Evolutionary conservation across 1,140 invertebrate genomes (phyloP), one percentile per base, ranked within the genome.

Genomic region (Phthorimaea operculella): DNA sequence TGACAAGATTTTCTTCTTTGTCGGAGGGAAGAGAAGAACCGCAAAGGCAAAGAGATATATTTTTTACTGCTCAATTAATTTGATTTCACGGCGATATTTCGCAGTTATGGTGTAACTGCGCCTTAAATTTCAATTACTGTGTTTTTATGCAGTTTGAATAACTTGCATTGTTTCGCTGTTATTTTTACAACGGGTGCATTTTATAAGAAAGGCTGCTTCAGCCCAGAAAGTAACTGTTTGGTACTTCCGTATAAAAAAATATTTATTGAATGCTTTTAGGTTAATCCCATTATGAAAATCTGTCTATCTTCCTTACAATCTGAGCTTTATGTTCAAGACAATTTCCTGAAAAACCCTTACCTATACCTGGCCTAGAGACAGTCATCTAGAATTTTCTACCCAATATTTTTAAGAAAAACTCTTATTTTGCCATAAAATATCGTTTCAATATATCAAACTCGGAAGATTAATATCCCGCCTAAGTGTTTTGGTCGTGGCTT

Each of bases 21-120:
- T 28, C 21, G 21, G 21, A 28, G 21, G 21, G 21, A 28, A 6
- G 44, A 47, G n/a, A 2, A 17, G 16, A 47, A 57, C 36, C 51
- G 44, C 59, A 58, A 58, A 58, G 59, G 42, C 53, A 47, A 52
- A 53, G 60, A 53, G 60, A 63, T 62, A 64, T 59, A 62, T 70
- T 68, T 70, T 77, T 28, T 72, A 79, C 74, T 70, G 74, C 66
- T 71, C 70, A 76, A 78, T 76, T 75, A 76, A 70, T 70, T 59
- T 54, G 64, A 68, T 71, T 66, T 71, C 47, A 49, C 52, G 52
- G 54, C 56, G 57, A 63, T 68, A 58, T 58, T 57, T 57, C 52
- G 49, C 34, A 54, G 28, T 60, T 14, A 50, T 39, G 52, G 53
- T 52, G 53, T 55, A 56, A 64, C 33, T 53, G 55, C 28, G 54